Evolutionary conservation across 2,888 invertebrate species (phyloP).

Genomic region (Pimpla rufipes): DNA sequence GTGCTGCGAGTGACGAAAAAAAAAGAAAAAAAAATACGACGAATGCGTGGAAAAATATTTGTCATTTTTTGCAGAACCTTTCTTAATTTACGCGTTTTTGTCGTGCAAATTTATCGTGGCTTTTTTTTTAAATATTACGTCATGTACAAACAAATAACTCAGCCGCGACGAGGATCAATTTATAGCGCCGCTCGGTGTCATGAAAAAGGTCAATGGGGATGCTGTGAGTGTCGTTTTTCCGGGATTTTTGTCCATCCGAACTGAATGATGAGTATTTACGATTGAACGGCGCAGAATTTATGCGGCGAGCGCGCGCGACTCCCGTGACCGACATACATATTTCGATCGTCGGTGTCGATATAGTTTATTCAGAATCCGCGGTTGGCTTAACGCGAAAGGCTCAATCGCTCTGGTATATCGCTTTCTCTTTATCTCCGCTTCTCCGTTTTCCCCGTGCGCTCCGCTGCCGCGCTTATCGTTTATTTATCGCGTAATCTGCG

Average conservation of each 20-base stretch:
- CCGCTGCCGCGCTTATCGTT: slow-evolving; percentile 51
- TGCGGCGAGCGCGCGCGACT: slow-evolving; percentile 27
- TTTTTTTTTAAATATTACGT: background rate
- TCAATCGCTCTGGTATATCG: slow-evolving; percentile 28
- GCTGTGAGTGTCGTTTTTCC: slow-evolving; percentile 7
- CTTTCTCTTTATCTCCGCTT: background rate
- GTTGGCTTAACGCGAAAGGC: slow-evolving; percentile 54
- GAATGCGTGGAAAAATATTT: too few relatives aligned
- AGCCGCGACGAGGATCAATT: background rate
- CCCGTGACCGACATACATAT: slow-evolving; percentile 51
- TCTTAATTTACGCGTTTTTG: background rate
- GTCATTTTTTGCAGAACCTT: background rate
- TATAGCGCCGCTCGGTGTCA: background rate
- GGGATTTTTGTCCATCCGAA: slow-evolving; percentile 27
- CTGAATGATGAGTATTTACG: slow-evolving; percentile 48
- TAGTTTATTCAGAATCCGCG: slow-evolving; percentile 60
- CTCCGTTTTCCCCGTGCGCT: background rate
- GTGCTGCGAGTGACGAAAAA: background rate
- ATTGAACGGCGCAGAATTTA: slow-evolving; percentile 48
- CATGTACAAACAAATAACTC: background rate
- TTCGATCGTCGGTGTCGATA: slow-evolving; percentile 62
- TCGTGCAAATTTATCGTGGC: background rate
- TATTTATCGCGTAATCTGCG: slow-evolving; percentile 52
- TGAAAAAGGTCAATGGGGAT: slow-evolving; percentile 13
- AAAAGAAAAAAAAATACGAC: too few relatives aligned